These are phyloP conservation scores for Centruroides sculpturatus DNA, from an alignment of 1,140 invertebrate genomes.

Conservation along the genomic window DNA sequence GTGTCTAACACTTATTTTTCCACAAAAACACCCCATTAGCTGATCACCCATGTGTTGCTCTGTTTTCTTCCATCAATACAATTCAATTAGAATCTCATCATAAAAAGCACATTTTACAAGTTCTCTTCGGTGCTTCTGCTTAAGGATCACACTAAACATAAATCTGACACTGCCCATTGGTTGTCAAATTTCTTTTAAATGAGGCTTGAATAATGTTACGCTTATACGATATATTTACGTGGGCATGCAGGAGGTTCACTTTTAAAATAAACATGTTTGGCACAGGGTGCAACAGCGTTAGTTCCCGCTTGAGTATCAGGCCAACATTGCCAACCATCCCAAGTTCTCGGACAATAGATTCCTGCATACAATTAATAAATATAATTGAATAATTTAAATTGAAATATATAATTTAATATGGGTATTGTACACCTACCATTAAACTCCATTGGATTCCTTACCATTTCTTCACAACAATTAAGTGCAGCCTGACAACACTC, in stretches of 20 bases:
- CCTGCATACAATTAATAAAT: not conserved
- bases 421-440: too few species aligned
- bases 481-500: slow-evolving; percentile 8
- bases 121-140: too few species aligned
- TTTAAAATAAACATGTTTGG: slow-evolving; percentile 28
- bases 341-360: slow-evolving; percentile 24
- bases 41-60: too few species aligned
- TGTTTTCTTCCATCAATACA: too few species aligned
- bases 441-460: not conserved
- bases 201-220: too few species aligned
- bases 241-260: slow-evolving; percentile 23
- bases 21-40: too few species aligned
- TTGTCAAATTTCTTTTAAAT: too few species aligned
- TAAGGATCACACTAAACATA: too few species aligned
- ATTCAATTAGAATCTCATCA: too few species aligned
- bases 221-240: slow-evolving; percentile 17
- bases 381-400: not conserved
- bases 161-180: too few species aligned
- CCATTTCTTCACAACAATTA: slow-evolving; percentile 7
- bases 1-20: too few species aligned
- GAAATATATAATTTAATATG: not conserved
- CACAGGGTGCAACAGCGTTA: slow-evolving; percentile 22
- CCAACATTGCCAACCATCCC: slow-evolving; percentile 37
- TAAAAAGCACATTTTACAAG: too few species aligned
- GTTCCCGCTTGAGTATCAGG: slow-evolving; percentile 17